These are phyloP conservation scores for Sclerodermus sp. DNA, from an alignment of 2,888 invertebrate species.

Conservation along the genomic window DNA sequence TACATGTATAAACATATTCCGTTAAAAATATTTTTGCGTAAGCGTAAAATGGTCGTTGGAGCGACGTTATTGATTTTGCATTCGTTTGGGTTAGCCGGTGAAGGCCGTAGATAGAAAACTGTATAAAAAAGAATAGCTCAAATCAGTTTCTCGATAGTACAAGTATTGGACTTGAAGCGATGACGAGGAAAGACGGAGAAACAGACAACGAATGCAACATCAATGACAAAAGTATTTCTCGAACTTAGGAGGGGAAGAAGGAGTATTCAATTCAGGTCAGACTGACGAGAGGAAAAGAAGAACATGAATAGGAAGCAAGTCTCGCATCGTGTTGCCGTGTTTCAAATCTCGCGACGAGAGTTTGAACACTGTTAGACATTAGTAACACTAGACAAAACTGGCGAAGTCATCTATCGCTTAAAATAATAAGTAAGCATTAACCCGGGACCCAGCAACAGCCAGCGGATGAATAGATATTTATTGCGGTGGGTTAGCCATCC, in stretches of 20 bases:
- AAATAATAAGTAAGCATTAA: slow-evolving; percentile 21
- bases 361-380: slow-evolving; percentile 29
- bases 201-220: not conserved
- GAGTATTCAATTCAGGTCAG: slow-evolving; percentile 3
- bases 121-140: not conserved
- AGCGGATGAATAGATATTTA: no score
- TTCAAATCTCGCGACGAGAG: slow-evolving; percentile 11
- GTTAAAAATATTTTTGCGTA: not conserved
- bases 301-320: slow-evolving; percentile 14
- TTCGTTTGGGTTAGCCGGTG: not conserved
- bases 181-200: not conserved
- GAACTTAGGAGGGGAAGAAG: slow-evolving; percentile 4
- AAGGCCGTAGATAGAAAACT: not conserved
- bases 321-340: slow-evolving; percentile 17
- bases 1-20: not conserved
- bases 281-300: not conserved
- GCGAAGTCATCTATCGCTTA: slow-evolving; percentile 34
- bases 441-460: not conserved
- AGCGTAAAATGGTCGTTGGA: not conserved
- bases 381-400: slow-evolving; percentile 35
- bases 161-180: not conserved
- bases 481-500: not conserved
- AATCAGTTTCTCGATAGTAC: not conserved
- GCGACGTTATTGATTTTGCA: slow-evolving; percentile 4
- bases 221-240: not conserved